Base-by-base conservation (phyloP, 2,888 invertebrate genomes). In the Mayetiola destructor region DNA sequence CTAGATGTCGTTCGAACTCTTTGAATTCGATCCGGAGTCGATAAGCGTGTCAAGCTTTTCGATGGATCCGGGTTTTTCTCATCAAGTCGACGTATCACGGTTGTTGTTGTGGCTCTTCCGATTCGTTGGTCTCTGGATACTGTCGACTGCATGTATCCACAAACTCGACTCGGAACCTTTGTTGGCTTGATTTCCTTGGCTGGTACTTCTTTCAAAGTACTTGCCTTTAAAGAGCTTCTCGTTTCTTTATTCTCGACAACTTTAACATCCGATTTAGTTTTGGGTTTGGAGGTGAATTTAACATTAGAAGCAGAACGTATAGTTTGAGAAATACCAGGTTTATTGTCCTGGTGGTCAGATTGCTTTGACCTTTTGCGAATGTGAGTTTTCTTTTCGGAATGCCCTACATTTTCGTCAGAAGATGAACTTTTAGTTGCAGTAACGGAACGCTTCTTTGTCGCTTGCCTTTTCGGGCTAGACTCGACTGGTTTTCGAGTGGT, bases 71-170 rank as follows among this genome's bases (percentile, higher is more conserved):
- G 66, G 65, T 67, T 69, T 32, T 70, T 69, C 57, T 61, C 57
- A 52, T 69, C 67, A 60, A 63, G n/a, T 35, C 30, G 23, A 20
- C 8, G 21, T 8, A n/a, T 1, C 21, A 21, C 2, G 6, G 23
- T 1, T 21, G 36, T 56, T 18, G 55, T 53, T 56, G 36, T 56
- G n/a, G 55, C 48, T 56, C 61, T 71, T 12, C 74, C 76, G 40
- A 75, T 72, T 65, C 79, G 78, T 66, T 77, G 70, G 63, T 75
- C 75, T 61, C 78, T 69, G 1, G 80, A 77, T 40, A 80, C 64
- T 23, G 80, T 80, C 1, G 79, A 78, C 61, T 76, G 76, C 80
- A 80, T 80, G 61, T 80, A 80, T 42, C 78, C 76, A 64, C 73
- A 74, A 21, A 68, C 62, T 56, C 66, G 61, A 27, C 14, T 40